Evolutionary conservation across 2,888 invertebrate genomes (phyloP), one percentile per base, ranked within the genome.

Genomic region (Cinara cedri): DNA sequence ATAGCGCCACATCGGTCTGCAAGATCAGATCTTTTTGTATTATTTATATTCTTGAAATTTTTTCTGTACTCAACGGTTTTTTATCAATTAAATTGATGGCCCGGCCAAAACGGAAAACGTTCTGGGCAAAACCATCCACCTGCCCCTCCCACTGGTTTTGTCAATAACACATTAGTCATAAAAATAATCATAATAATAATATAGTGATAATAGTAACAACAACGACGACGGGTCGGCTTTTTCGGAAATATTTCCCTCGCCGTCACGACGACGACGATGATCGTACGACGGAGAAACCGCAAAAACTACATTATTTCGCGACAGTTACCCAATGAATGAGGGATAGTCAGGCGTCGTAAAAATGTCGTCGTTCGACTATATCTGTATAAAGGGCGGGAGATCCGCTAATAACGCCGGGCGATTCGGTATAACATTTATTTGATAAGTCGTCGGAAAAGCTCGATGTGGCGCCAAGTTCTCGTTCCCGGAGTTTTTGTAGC

Each of bases 401-500:
- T 76, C 57, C 60, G 68, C 76, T 78, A 78, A 78, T 78, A 78
- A 78, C 76, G 68, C 57, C 49, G 19, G 68, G 76, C 51, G 68
- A 68, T 76, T 76, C 57, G 26, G 66, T 76, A 78, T 57, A 78
- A 78, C 68, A 78, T 78, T 78, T 78, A 78, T 78, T 78, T 78
- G 76, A 78, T 78, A 78, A 68, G 76, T 78, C 76, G 76, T 78
- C 76, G 66, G 60, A 68, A 60, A 68, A n/a, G 49, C 76, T 49
- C 46, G 26, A 42, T 57, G 46, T 78, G 76, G 76, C 76, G 76
- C 76, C 76, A 78, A 68, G 49, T 46, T 46, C 26, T 34, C 24
- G 46, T 68, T 68, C 49, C 16, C 49, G 19, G 49, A 76, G 34
- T 16, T 34, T 68, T 21, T 54, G 66, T 49, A 46, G 49, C 68